phyloP scores from a whole-genome alignment of 2,797 vertebrate genomes.

The Cottoperca gobio region DNA sequence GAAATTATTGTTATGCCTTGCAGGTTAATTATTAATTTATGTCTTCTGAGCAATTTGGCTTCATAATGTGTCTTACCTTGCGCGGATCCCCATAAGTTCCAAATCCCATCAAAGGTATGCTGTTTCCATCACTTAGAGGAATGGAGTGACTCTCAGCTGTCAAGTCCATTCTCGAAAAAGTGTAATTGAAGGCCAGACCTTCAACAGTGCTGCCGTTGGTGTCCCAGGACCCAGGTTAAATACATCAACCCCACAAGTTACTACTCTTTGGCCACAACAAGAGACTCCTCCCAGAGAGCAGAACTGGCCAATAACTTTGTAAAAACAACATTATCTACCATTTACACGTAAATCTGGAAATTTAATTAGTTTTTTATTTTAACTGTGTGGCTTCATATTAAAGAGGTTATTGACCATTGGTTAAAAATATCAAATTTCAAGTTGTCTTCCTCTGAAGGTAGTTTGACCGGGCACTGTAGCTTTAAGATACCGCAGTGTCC shows the following conservation, averaged over 20 bases:
- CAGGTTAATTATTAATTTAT: not conserved
- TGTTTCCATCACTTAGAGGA: conserved; percentile 88
- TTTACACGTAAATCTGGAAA: too few relatives aligned
- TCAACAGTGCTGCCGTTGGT: not conserved
- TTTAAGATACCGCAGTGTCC: conserved; percentile 44
- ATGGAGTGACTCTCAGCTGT: conserved; percentile 84
- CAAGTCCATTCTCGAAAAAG: conserved; percentile 76
- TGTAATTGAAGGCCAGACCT: not conserved
- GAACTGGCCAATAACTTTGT: too few relatives aligned
- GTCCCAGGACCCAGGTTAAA: not conserved
- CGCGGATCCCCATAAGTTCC: conserved; percentile 89
- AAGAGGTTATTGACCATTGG: too few relatives aligned
- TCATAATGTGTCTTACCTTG: conserved; percentile 49
- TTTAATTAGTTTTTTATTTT: not conserved
- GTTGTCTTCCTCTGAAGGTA: fast-evolving
- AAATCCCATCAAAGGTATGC: conserved; percentile 90
- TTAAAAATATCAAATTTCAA: not conserved
- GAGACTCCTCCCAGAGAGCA: too few relatives aligned
- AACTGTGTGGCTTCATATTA: too few relatives aligned
- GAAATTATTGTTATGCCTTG: not conserved
- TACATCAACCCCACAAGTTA: fast-evolving
- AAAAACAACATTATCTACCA: too few relatives aligned
- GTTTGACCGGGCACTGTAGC: conserved; percentile 60
- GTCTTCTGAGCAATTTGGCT: not conserved
- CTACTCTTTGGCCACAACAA: not conserved